Evolutionary conservation across 2,113 vertebrate species (phyloP).

Genomic region (Osmerus eperlanus): DNA sequence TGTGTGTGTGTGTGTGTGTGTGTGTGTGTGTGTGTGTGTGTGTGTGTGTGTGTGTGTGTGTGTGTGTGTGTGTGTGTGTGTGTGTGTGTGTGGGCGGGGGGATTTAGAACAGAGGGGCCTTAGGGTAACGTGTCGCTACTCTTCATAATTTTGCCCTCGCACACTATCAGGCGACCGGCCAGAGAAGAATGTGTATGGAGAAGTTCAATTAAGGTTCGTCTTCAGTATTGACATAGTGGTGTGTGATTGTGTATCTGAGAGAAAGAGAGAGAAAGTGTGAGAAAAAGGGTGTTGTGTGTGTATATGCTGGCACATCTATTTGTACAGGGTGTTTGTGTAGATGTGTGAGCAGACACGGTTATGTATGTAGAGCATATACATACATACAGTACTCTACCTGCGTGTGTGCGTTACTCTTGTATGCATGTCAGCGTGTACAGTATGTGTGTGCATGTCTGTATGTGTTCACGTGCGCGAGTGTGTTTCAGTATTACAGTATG

Average conservation of each 20-base stretch:
- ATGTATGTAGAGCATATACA: slow-evolving; percentile 41
- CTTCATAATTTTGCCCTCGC: slow-evolving; percentile 68
- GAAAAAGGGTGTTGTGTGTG: slow-evolving; percentile 40
- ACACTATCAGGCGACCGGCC: slow-evolving; percentile 68
- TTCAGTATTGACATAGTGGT: slow-evolving; percentile 60
- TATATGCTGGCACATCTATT: slow-evolving; percentile 48
- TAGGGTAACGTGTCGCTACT: slow-evolving; percentile 68
- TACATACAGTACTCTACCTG: slow-evolving; percentile 32
- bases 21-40: not conserved
- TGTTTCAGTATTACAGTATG: slow-evolving; percentile 52
- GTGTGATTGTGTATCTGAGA: slow-evolving; percentile 43
- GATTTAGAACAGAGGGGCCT: slow-evolving; percentile 73
- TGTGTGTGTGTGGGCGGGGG: slow-evolving; percentile 6
- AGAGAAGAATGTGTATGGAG: slow-evolving; percentile 64
- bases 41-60: not conserved
- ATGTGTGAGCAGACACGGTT: slow-evolving; percentile 50
- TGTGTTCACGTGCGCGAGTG: slow-evolving; percentile 42
- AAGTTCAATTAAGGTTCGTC: slow-evolving; percentile 66
- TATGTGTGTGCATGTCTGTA: slow-evolving; percentile 26
- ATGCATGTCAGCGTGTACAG: slow-evolving; percentile 32
- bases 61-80: not conserved
- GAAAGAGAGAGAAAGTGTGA: slow-evolving; percentile 36
- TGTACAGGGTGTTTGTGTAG: slow-evolving; percentile 71
- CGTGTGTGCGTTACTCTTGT: slow-evolving; percentile 40
- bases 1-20: not conserved